Conservation (phyloP, 2,888 invertebrate genomes). For the Heteromyza rotundicornis region DNA sequence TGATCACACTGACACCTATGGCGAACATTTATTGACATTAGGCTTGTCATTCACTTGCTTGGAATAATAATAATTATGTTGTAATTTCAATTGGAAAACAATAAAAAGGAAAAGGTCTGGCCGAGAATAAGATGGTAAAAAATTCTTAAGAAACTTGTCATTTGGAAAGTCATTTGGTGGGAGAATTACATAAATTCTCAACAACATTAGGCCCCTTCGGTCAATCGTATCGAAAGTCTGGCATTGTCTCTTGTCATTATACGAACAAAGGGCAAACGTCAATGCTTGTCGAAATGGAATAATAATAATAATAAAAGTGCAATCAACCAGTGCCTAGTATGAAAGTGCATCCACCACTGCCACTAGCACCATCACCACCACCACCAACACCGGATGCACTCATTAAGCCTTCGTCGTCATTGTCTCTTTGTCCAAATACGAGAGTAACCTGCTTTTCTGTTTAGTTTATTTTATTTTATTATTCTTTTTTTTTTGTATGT, state of each 20-base stretch:
- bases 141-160: too few species aligned
- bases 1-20: neutral
- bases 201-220: too few species aligned
- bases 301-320: neutral
- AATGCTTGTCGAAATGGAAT: too few species aligned
- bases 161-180: too few species aligned
- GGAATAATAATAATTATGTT: too few species aligned
- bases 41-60: neutral
- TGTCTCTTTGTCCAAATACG: constrained; percentile 4
- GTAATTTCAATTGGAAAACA: too few species aligned
- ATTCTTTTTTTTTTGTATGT: too few species aligned
- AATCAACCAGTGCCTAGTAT: neutral
- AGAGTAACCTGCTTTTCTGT: neutral
- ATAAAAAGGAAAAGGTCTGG: too few species aligned
- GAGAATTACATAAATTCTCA: too few species aligned
- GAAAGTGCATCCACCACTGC: neutral
- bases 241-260: neutral
- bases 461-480: too few species aligned
- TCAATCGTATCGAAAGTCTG: neutral
- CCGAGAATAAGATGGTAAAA: too few species aligned
- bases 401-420: neutral
- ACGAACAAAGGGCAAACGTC: neutral
- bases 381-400: neutral
- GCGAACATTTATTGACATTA: neutral
- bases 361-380: too few species aligned